phyloP scores from a whole-genome alignment of 2,888 invertebrate species.

The Norana najaformis region DNA sequence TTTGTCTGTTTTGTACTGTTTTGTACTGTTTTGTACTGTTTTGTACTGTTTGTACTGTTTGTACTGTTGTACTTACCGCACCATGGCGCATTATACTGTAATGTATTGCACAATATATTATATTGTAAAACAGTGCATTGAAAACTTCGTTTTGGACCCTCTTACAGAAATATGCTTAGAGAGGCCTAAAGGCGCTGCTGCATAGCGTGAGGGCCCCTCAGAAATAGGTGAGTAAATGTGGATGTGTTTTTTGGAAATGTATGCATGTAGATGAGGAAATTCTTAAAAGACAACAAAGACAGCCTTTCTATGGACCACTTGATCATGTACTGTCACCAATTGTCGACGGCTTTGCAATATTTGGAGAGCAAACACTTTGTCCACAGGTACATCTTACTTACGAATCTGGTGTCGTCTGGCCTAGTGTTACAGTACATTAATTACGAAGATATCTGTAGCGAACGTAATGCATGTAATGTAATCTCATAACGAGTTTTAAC shows the following conservation, averaged over 20 bases:
- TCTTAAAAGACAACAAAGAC: constrained; percentile 85
- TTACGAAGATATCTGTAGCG: background rate
- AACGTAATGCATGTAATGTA: background rate
- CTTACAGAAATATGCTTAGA: no score
- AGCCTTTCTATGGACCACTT: constrained; percentile 82
- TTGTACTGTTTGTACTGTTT: background rate
- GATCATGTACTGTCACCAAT: constrained; percentile 86
- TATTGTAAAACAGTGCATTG: no score
- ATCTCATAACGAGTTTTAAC: no score
- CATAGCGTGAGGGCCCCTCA: background rate
- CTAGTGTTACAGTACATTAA: background rate
- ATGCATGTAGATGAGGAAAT: constrained; percentile 75
- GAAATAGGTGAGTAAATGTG: background rate
- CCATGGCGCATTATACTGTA: background rate
- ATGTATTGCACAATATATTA: no score
- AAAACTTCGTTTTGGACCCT: no score
- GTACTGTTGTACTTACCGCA: background rate
- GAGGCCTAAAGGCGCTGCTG: background rate
- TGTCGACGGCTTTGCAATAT: constrained; percentile 84
- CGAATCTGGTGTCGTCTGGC: background rate
- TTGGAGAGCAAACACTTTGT: constrained; percentile 80
- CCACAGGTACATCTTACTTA: constrained; percentile 69
- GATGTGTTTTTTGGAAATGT: background rate
- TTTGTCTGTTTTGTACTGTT: background rate
- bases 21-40: no score